Conservation (phyloP, 1,140 invertebrate species). For the Trichonephila inaurata region DNA sequence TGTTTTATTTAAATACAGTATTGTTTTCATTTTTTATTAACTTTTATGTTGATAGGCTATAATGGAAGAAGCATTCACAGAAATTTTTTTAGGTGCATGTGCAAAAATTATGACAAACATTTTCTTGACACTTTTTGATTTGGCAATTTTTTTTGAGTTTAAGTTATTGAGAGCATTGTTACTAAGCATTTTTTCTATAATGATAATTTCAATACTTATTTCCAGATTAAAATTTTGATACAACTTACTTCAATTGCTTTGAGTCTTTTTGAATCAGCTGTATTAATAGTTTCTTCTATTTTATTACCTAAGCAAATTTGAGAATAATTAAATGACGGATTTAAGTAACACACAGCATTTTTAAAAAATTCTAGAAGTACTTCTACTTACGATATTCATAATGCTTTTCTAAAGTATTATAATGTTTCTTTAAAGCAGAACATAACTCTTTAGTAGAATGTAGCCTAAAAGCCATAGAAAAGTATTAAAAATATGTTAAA, state of each 20-base stretch:
- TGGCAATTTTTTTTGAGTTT: no score
- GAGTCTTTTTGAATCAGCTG: conserved; percentile 45
- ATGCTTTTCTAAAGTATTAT: conserved; percentile 44
- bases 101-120: no score
- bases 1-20: no score
- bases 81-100: no score
- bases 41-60: no score
- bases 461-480: neutral
- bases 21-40: no score
- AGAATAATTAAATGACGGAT: neutral
- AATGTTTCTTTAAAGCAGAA: conserved; percentile 62
- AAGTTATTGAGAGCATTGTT: no score
- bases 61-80: no score
- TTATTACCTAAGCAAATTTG: conserved; percentile 28
- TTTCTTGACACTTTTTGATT: no score
- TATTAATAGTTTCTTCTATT: conserved; percentile 57
- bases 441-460: conserved; percentile 56
- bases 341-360: neutral
- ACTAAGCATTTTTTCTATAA: no score
- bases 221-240: no score
- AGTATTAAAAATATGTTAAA: neutral
- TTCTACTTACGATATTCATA: conserved; percentile 58
- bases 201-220: no score
- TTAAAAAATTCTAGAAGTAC: neutral
- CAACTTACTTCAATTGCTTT: conserved; percentile 43